Evolutionary conservation across 2,113 vertebrate genomes (phyloP), one percentile per base, ranked within the genome.

Genomic region (Prunella himalayana): DNA sequence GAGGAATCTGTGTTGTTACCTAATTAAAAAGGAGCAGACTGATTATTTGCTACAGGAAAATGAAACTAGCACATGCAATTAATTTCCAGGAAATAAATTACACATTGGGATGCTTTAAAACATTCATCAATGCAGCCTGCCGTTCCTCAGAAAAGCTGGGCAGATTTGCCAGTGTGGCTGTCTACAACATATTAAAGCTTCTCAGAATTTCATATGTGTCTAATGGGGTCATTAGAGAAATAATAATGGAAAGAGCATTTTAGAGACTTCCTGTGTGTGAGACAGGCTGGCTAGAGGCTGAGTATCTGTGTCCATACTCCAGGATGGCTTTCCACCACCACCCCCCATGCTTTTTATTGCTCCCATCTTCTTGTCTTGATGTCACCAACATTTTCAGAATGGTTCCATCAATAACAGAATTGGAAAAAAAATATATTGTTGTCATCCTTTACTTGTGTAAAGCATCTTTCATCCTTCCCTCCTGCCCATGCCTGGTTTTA

Each of bases 51-150:
- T 82, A 86, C 81, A 93, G 88, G 84, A 95, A 95, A 97, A 92
- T 93, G 81, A 96, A 97, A 92, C 77, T 35, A 91, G 90, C 83
- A 88, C 42, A 80, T 87, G 78, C 75, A 96, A 91, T 96, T 97
- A 95, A 97, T 96, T 97, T 95, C 69, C 84, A 93, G 76, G 83
- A 95, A 97, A 94, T 95, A 96, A 95, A 94, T 94, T 89, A 86
- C 92, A 95, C 61, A 65, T 95, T 9, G 61, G 91, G 70, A 94
- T 90, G 86, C 82, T 93, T 84, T 70, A 70, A 96, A 95, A 49
- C 89, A 90, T 86, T 92, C 35, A 96, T 97, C 91, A 89, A 12
- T 63, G 61, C 57, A 87, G 54, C 49, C 79, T 92, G 75, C 24
- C 39, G 21, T 90, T 86, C 88, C 81, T 92, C 64, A 78, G 64